Evolutionary conservation across 2,888 invertebrate species (phyloP).

Genomic region (Lasioglossum oenotherae): DNA sequence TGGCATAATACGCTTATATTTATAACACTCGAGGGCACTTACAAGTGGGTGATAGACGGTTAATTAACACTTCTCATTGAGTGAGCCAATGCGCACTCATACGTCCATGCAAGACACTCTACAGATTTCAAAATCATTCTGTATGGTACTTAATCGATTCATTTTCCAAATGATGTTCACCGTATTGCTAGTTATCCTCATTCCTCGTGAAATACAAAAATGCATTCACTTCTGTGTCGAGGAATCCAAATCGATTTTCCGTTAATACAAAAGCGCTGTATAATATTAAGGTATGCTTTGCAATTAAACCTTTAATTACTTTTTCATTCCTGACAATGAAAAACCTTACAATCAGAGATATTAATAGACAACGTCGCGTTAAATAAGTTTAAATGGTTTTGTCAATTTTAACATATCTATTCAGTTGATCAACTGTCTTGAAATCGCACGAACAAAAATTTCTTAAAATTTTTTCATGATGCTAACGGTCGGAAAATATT

Average conservation of each 20-base stretch:
- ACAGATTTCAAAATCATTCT: conserved; percentile 27
- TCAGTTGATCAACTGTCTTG: no score
- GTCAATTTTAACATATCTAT: no score
- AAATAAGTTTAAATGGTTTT: no score
- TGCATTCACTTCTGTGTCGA: neutral
- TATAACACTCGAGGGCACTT: conserved; percentile 57
- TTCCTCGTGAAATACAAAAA: neutral
- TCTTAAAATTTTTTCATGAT: neutral
- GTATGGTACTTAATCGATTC: conserved; percentile 26
- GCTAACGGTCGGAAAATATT: neutral
- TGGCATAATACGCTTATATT: conserved; percentile 44
- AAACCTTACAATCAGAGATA: no score
- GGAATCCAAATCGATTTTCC: neutral
- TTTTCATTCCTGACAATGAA: no score
- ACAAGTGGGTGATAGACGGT: conserved; percentile 47
- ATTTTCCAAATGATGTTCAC: neutral
- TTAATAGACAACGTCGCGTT: no score
- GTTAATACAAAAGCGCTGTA: neutral
- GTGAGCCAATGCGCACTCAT: conserved; percentile 24
- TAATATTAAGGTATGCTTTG: neutral
- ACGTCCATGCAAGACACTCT: conserved; percentile 2
- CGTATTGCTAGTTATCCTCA: neutral
- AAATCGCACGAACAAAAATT: no score
- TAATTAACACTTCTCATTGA: conserved; percentile 52
- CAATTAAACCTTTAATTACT: neutral